phyloP scores from a whole-genome alignment of 2,888 invertebrate genomes.

The Orgyia antiqua region DNA sequence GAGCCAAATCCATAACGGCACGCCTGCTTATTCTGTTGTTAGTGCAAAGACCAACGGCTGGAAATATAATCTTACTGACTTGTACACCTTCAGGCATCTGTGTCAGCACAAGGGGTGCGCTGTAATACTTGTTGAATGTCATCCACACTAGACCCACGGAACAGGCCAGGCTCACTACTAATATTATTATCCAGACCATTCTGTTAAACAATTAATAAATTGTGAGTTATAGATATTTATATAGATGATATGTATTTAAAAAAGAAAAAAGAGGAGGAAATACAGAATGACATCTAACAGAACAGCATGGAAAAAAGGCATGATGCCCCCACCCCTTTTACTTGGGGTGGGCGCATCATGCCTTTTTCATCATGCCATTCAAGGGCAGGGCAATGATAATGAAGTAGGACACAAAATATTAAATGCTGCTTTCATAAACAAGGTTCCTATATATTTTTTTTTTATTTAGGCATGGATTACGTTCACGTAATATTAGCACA shows the following conservation, averaged over 20 bases:
- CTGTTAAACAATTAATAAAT: constrained; percentile 26
- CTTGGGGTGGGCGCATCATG: too few species aligned
- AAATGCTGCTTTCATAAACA: neutral
- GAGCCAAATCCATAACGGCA: constrained; percentile 51
- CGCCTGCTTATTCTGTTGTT: constrained; percentile 68
- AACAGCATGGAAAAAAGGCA: too few species aligned
- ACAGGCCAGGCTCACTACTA: constrained; percentile 54
- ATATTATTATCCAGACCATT: constrained; percentile 55
- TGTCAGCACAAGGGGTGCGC: constrained; percentile 59
- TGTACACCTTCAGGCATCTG: constrained; percentile 66
- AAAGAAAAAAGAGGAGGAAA: too few species aligned
- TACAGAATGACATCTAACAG: too few species aligned
- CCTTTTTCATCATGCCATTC: too few species aligned
- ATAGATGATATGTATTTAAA: too few species aligned
- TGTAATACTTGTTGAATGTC: constrained; percentile 58
- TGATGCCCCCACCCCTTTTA: too few species aligned
- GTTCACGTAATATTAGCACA: neutral
- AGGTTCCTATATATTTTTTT: too few species aligned
- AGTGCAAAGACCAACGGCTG: constrained; percentile 68
- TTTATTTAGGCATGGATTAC: neutral
- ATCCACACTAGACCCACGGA: constrained; percentile 59
- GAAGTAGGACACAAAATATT: too few species aligned
- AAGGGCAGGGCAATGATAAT: too few species aligned
- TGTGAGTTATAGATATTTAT: too few species aligned
- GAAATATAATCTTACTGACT: constrained; percentile 65